phyloP scores from a whole-genome alignment of 2,113 vertebrate species.

The Hippocampus guttulatus region DNA sequence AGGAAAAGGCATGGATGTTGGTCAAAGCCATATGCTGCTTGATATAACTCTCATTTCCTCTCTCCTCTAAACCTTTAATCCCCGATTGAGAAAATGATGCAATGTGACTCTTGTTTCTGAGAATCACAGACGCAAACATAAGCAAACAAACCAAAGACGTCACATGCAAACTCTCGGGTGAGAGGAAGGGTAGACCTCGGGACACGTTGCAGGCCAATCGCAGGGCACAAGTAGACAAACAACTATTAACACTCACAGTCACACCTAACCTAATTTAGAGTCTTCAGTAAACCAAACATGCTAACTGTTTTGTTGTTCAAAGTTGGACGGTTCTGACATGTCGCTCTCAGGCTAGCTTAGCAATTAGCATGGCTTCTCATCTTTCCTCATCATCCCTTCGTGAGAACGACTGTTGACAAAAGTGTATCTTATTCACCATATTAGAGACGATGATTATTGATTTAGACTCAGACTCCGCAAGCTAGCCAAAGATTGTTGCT shows the following conservation, averaged over 20 bases:
- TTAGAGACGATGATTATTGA: too few species aligned
- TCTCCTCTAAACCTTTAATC: conserved; percentile 62
- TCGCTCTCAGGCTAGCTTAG: too few species aligned
- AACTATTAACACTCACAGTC: not conserved
- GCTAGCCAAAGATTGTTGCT: too few species aligned
- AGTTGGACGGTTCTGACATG: too few species aligned
- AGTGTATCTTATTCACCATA: too few species aligned
- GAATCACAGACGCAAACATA: conserved; percentile 7
- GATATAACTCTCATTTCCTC: conserved; percentile 48
- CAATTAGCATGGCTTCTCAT: too few species aligned
- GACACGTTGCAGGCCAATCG: not conserved
- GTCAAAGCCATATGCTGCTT: conserved; percentile 33
- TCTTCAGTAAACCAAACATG: not conserved
- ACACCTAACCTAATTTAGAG: not conserved
- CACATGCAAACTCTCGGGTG: not conserved
- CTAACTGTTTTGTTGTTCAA: too few species aligned
- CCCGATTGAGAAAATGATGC: conserved; percentile 31
- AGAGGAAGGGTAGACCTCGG: not conserved
- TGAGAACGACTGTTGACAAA: too few species aligned
- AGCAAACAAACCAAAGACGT: conserved; percentile 1
- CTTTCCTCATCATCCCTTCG: too few species aligned
- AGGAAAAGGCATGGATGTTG: conserved; percentile 8
- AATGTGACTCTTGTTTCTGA: conserved; percentile 43
- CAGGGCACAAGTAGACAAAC: not conserved
- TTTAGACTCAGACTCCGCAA: too few species aligned